Conservation (phyloP, 2,113 vertebrate genomes). For the Tauraco erythrolophus region DNA sequence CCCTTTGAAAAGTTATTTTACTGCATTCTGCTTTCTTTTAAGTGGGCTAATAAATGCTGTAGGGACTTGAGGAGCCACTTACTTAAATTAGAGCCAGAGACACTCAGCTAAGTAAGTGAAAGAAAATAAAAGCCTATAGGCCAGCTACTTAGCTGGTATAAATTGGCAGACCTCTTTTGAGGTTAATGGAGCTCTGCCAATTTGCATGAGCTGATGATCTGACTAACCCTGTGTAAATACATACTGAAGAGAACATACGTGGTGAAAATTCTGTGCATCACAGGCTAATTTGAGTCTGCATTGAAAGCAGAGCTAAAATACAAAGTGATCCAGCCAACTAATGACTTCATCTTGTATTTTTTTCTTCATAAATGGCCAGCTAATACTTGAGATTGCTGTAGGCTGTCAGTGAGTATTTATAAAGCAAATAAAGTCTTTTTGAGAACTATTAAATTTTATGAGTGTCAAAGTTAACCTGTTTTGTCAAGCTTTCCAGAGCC, state of each 20-base stretch:
- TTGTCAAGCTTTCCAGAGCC: conserved; percentile 11
- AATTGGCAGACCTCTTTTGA: conserved; percentile 30
- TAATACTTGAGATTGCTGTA: conserved; percentile 11
- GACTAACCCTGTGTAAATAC: conserved; percentile 18
- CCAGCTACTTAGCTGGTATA: conserved; percentile 14
- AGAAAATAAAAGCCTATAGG: conserved; percentile 52
- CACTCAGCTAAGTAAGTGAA: conserved; percentile 36
- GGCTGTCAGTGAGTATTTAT: conserved; percentile 4
- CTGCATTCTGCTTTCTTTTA: conserved; percentile 4
- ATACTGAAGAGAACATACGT: neutral
- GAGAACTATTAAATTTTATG: conserved; percentile 5
- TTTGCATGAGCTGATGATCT: conserved; percentile 19
- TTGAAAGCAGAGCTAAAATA: conserved; percentile 10
- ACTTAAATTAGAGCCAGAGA: conserved; percentile 34
- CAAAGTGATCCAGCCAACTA: conserved; percentile 2
- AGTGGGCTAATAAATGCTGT: conserved; percentile 31
- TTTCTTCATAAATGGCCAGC: conserved; percentile 22
- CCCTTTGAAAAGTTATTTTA: conserved; percentile 38
- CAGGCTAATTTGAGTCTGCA: conserved; percentile 10
- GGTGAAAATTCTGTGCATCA: conserved; percentile 32
- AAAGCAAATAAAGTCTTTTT: conserved; percentile 28
- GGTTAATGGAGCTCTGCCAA: conserved; percentile 44
- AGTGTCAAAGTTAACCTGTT: conserved; percentile 41
- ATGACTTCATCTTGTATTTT: conserved; percentile 3
- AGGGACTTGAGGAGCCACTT: conserved; percentile 29